A percentile compares a stretch with the other conserved stretches of the same genome.
phyloP scores from a whole-genome alignment of 2,888 invertebrate genomes.

The Brenthis ino region DNA sequence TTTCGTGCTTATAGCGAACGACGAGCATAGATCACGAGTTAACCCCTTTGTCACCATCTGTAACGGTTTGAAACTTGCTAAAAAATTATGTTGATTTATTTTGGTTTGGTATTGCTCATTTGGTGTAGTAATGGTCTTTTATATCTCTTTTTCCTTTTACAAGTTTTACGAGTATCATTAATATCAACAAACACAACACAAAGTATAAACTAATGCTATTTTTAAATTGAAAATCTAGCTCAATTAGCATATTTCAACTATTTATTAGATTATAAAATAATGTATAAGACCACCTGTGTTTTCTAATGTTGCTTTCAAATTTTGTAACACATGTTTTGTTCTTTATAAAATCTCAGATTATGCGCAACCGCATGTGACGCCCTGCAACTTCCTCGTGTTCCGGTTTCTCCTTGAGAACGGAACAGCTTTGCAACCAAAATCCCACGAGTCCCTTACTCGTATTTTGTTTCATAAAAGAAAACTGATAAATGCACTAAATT shows the following conservation, averaged over 20 bases:
- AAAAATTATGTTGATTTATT: neutral
- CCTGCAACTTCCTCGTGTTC: constrained; percentile 57
- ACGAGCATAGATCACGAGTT: constrained; percentile 63
- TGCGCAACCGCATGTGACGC: constrained; percentile 44
- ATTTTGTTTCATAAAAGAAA: constrained; percentile 14
- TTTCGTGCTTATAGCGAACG: constrained; percentile 58
- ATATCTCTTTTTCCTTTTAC: too few species aligned
- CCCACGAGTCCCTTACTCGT: constrained; percentile 11
- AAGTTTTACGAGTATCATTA: too few species aligned
- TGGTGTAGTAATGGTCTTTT: too few species aligned
- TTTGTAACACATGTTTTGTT: too few species aligned
- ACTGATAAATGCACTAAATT: constrained; percentile 21
- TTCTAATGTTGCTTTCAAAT: too few species aligned
- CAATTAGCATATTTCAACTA: too few species aligned
- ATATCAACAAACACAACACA: too few species aligned
- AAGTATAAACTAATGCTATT: too few species aligned
- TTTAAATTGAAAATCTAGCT: too few species aligned
- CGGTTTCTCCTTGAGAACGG: constrained; percentile 61
- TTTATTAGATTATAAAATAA: too few species aligned
- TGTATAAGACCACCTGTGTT: too few species aligned
- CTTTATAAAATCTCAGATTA: constrained; percentile 13
- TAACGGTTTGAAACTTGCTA: neutral
- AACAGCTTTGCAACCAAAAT: constrained; percentile 21
- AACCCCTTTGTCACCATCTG: constrained; percentile 27
- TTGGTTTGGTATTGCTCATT: neutral